Evolutionary conservation across 2,888 invertebrate genomes (phyloP), one percentile per base, ranked within the genome.

Genomic region (Tetropium fuscum): DNA sequence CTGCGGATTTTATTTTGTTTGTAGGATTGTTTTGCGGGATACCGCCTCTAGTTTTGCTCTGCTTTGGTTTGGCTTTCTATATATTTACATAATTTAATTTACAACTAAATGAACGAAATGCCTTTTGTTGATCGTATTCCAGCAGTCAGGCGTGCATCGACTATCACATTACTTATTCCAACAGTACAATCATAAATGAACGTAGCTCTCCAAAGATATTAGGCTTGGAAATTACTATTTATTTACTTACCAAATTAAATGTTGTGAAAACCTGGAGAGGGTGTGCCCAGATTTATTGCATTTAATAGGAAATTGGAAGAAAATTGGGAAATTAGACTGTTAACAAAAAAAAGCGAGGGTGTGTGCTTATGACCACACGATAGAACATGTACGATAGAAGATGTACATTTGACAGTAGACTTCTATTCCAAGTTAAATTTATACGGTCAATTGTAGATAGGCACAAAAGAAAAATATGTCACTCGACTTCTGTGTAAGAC

Each of bases 1-100:
- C 27, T 16, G 25, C 40, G 51, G 38, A 51, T 51, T 51, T 51
- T 51, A 51, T 51, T 51, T 51, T 13, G 51, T 51, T 40, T 51
- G 51, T 40, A 40, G 51, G 51, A 51, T 51, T 51, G 51, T 51
- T 51, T 51, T 51, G 51, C 11, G 51, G 51, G 51, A 40, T 40
- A 40, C 51, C 51, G 25, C 51, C 40, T 51, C 40, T 40, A 51
- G 51, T 40, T 51, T 51, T 40, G 27, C 40, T 51, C 38, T 40
- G 51, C 40, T 40, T 40, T 40, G 51, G 51, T 51, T 49, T 40
- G 51, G 38, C 27, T 38, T 51, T 40, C 51, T 40, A 18, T 40
- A 22, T 38, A 40, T 40, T 51, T 51, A 18, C 51, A 51, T 51
- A 51, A 51, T 40, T 51, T 51, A 38, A 51, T 51, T 51, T 51